Base-by-base conservation (phyloP, 2,113 vertebrate genomes). In the Leuciscus idus region DNA sequence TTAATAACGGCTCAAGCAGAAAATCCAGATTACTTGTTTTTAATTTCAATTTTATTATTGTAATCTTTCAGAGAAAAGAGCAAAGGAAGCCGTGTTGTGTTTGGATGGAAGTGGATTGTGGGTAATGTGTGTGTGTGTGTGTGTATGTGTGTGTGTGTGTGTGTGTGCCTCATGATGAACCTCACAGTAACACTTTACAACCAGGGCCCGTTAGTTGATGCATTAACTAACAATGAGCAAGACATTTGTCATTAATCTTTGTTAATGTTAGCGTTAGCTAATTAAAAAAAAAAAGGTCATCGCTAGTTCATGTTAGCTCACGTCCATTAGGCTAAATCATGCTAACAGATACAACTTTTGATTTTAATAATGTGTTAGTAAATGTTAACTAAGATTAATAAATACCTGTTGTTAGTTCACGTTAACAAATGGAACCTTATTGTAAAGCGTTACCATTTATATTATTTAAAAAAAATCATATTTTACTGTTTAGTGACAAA, bases 1-100 rank as follows among this genome's bases (percentile, higher is more conserved):
- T 95, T 94, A 94, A 95, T 95, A 94, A 92, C 92, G 73, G 90
- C 90, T 92, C 93, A 94, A 89, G 93, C 94, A 91, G 91, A 93
- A 93, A 95, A 94, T 93, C 93, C 93, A 92, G 92, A 95, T 95
- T 92, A 94, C 88, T 90, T 93, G 90, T 95, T 94, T 93, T 89
- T 88, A 86, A 94, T 93, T 94, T 92, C 88, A 91, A 85, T 92
- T 92, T 92, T 93, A 91, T 95, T 93, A 93, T 92, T 93, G 90
- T 92, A 92, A 93, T 94, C 90, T 83, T 83, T 82, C 85, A 88
- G 81, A 88, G 89, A 90, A 89, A 88, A 86, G 89, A 91, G 55
- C 64, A 81, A 61, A 85, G 43, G 50, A 55, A 46, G 46, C 59
- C 2, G 59, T 88, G 86, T 91, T 91, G 90, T 87, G 83, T 90